These are phyloP conservation scores for Colossoma macropomum DNA, from an alignment of 2,113 vertebrate species.

Conservation along the genomic window DNA sequence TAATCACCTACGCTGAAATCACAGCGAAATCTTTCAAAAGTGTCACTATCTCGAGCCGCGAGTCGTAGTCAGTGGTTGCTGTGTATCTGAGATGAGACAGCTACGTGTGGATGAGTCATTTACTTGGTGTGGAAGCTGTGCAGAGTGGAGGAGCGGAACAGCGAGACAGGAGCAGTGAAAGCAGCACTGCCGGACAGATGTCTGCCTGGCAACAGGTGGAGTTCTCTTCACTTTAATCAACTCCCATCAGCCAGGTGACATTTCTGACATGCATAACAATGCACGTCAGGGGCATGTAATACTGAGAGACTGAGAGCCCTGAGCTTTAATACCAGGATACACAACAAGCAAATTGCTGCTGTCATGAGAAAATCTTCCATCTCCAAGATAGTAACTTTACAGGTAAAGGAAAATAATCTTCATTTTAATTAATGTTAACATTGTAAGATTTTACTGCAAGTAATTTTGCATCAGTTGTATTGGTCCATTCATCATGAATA, in stretches of 20 bases:
- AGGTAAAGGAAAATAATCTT: too few species aligned
- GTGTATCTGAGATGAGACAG: conserved; percentile 9
- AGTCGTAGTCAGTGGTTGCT: background rate
- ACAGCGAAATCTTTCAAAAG: background rate
- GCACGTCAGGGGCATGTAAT: background rate
- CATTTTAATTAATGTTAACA: too few species aligned
- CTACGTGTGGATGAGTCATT: background rate
- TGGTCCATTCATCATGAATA: too few species aligned
- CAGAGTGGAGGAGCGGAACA: background rate
- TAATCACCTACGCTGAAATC: background rate
- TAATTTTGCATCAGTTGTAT: too few species aligned
- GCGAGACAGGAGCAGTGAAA: background rate
- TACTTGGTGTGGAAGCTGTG: background rate
- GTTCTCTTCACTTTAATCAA: background rate
- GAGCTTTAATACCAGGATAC: background rate
- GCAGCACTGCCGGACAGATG: conserved; percentile 7
- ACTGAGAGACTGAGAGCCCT: background rate
- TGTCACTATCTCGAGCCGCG: background rate
- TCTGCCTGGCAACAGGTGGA: conserved; percentile 8
- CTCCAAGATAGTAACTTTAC: too few species aligned
- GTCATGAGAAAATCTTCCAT: background rate
- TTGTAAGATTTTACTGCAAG: too few species aligned
- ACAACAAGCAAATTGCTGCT: background rate
- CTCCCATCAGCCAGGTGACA: conserved; percentile 1
- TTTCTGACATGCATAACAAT: background rate